Evolutionary conservation across 1,140 invertebrate species (phyloP).

Genomic region (Caenorhabditis latens): DNA sequence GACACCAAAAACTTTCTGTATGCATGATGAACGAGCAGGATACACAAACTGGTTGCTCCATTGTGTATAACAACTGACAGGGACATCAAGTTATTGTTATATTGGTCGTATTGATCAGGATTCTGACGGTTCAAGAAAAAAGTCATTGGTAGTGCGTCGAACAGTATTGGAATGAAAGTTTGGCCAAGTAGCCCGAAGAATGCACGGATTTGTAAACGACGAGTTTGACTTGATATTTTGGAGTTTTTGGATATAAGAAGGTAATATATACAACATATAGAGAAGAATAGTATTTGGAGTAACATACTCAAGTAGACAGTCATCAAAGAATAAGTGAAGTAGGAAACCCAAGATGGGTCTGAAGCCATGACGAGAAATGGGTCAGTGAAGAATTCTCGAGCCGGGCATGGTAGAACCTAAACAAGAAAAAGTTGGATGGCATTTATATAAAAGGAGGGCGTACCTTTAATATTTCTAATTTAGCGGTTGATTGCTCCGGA

Average conservation of each 20-base stretch:
- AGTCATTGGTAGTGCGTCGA: not conserved
- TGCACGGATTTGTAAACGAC: not conserved
- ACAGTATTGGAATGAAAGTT: not conserved
- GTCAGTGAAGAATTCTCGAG: slow-evolving; percentile 4
- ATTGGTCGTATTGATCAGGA: not conserved
- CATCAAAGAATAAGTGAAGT: not conserved
- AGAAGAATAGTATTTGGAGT: not conserved
- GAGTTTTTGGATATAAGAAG: not conserved
- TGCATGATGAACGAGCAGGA: not conserved
- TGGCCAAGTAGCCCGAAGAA: not conserved
- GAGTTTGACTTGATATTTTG: not conserved
- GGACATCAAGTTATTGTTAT: not conserved
- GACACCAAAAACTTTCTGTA: not conserved
- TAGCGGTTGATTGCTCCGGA: too few species aligned
- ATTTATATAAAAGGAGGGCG: too few species aligned
- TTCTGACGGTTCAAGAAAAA: not conserved
- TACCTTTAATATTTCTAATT: too few species aligned
- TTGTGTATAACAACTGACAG: not conserved
- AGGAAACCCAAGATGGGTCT: not conserved
- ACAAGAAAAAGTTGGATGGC: too few species aligned
- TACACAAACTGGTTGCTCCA: not conserved
- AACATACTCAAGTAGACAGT: not conserved
- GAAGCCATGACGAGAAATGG: not conserved
- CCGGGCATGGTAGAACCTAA: not conserved
- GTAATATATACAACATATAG: slow-evolving; percentile 4